Conservation (phyloP, 2,888 invertebrate species). For the Schizotus pectinicornis region DNA sequence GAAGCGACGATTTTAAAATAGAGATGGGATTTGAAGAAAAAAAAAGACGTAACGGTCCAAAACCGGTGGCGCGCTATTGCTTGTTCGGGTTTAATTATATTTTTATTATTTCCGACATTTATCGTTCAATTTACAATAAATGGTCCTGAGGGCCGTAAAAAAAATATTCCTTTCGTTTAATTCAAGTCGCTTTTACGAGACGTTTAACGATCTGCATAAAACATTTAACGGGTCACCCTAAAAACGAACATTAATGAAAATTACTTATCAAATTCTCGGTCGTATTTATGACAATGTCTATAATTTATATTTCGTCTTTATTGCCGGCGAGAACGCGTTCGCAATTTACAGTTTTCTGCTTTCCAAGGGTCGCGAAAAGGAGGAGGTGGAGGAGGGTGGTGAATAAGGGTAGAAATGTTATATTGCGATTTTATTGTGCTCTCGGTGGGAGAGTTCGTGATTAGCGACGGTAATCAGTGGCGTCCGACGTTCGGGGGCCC, state of each 20-base stretch:
- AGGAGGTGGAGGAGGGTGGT: too few relatives aligned
- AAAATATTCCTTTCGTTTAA: constrained; percentile 21
- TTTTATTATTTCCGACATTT: constrained; percentile 27
- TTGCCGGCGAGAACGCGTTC: not conserved
- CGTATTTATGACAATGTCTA: constrained; percentile 9
- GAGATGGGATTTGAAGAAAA: too few relatives aligned
- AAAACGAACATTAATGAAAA: constrained; percentile 21
- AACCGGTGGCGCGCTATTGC: too few relatives aligned
- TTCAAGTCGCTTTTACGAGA: constrained; percentile 16
- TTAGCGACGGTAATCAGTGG: too few relatives aligned
- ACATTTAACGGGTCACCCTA: constrained; percentile 13
- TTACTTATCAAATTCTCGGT: constrained; percentile 30
- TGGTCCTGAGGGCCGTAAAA: constrained; percentile 17
- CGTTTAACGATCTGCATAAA: constrained; percentile 22
- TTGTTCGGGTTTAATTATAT: constrained; percentile 14
- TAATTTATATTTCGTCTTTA: constrained; percentile 16
- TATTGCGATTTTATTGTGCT: too few relatives aligned
- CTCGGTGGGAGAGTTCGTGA: too few relatives aligned
- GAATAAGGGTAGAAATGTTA: too few relatives aligned
- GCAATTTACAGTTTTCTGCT: not conserved
- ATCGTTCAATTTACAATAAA: constrained; percentile 31
- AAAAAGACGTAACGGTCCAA: too few relatives aligned
- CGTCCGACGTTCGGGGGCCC: too few relatives aligned
- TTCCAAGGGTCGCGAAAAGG: too few relatives aligned
- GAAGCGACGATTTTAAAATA: too few relatives aligned